Evolutionary conservation across 2,113 vertebrate genomes (phyloP).

Genomic region (Riparia riparia): DNA sequence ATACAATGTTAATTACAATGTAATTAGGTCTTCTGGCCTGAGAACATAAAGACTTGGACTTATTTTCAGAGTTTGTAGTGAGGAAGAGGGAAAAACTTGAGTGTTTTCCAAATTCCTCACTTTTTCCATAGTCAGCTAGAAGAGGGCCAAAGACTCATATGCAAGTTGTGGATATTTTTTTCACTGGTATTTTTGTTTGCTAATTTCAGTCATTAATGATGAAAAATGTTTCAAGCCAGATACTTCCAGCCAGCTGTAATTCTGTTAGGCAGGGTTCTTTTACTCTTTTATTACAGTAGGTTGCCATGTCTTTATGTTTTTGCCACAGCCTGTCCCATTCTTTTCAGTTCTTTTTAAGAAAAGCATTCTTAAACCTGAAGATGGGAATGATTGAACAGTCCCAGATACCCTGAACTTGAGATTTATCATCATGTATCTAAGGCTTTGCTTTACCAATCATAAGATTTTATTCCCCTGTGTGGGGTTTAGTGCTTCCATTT

Average conservation of each 20-base stretch:
- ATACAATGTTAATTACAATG: neutral
- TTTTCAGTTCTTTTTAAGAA: constrained; percentile 34
- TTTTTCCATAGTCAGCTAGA: neutral
- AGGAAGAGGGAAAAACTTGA: neutral
- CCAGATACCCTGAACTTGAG: constrained; percentile 1
- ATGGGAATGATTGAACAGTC: constrained; percentile 5
- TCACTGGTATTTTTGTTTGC: neutral
- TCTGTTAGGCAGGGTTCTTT: neutral
- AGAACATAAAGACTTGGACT: neutral
- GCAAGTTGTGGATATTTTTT: neutral
- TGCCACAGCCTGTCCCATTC: neutral
- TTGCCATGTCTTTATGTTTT: constrained; percentile 6
- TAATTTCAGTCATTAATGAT: constrained; percentile 13
- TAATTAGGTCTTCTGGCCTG: neutral
- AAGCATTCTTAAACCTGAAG: constrained; percentile 22
- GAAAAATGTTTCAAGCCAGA: neutral
- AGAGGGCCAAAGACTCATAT: neutral
- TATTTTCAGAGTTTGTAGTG: neutral
- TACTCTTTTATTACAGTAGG: neutral
- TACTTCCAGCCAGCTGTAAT: constrained; percentile 5
- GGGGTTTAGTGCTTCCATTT: constrained; percentile 7
- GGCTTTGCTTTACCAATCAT: constrained; percentile 15
- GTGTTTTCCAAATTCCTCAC: neutral
- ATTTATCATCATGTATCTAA: constrained; percentile 38
- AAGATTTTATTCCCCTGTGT: constrained; percentile 26